Evolutionary conservation across 2,113 vertebrate species (phyloP).

Genomic region (Xiphorhynchus elegans): DNA sequence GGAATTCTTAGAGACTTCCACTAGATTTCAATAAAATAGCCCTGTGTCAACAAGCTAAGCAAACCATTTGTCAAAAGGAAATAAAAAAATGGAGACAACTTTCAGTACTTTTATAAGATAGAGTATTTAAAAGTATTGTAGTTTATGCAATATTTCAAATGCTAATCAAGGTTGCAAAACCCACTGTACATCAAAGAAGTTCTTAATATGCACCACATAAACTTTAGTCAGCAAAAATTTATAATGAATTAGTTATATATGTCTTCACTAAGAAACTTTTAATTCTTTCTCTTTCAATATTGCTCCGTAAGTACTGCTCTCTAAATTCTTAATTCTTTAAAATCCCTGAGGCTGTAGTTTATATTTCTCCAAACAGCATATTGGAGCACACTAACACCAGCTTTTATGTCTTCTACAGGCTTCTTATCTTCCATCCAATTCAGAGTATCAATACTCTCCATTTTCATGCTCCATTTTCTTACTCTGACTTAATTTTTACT

Average conservation of each 20-base stretch:
- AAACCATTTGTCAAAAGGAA: neutral
- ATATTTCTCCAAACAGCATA: neutral
- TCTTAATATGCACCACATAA: neutral
- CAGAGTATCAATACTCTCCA: neutral
- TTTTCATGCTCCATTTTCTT: neutral
- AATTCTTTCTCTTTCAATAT: neutral
- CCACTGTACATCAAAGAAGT: neutral
- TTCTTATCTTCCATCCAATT: neutral
- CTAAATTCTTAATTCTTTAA: neutral
- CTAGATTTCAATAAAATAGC: neutral
- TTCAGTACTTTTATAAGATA: neutral
- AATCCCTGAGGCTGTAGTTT: neutral
- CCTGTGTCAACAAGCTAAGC: neutral
- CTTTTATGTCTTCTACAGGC: neutral
- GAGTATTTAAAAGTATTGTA: neutral
- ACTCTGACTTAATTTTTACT: neutral
- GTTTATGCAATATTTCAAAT: neutral
- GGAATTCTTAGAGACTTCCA: neutral
- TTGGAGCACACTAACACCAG: neutral
- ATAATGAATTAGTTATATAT: neutral
- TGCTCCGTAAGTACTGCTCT: neutral
- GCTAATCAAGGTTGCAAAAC: neutral
- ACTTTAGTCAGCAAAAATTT: neutral
- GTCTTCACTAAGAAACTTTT: neutral
- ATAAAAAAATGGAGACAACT: neutral